Conservation (phyloP, 2,113 vertebrate genomes). For the Cheirogaleus medius region DNA sequence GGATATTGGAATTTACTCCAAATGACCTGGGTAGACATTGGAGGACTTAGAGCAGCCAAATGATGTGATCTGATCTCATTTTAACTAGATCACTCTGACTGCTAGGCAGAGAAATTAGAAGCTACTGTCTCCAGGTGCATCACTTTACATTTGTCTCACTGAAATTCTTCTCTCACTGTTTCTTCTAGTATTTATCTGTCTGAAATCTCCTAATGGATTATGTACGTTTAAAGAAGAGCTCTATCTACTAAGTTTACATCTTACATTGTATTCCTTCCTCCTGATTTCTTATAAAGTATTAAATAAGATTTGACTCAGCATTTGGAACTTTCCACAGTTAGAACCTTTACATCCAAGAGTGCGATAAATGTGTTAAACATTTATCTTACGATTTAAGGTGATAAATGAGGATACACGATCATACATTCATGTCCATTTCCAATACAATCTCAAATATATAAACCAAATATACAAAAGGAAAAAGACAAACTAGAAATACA, state of each 20-base stretch:
- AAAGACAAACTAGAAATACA: background rate
- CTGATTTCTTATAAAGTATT: background rate
- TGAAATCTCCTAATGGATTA: constrained; percentile 8
- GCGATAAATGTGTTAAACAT: background rate
- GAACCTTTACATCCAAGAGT: background rate
- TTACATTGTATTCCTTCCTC: background rate
- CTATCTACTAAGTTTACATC: background rate
- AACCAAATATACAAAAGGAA: background rate
- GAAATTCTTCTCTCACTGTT: constrained; percentile 8
- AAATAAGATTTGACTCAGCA: background rate
- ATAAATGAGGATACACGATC: background rate
- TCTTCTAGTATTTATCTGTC: background rate
- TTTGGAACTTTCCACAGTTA: background rate
- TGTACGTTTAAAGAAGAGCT: background rate
- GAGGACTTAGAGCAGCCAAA: background rate
- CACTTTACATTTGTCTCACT: constrained; percentile 11
- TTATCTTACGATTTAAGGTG: background rate
- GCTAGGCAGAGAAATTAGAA: background rate
- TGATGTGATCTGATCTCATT: background rate
- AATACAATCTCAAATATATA: background rate
- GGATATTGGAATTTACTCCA: background rate
- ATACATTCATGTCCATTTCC: background rate
- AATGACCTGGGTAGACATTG: background rate
- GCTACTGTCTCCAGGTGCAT: background rate
- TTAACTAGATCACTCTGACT: background rate